Conservation (phyloP, 2,113 vertebrate species). For the Hemibagrus wyckioides region DNA sequence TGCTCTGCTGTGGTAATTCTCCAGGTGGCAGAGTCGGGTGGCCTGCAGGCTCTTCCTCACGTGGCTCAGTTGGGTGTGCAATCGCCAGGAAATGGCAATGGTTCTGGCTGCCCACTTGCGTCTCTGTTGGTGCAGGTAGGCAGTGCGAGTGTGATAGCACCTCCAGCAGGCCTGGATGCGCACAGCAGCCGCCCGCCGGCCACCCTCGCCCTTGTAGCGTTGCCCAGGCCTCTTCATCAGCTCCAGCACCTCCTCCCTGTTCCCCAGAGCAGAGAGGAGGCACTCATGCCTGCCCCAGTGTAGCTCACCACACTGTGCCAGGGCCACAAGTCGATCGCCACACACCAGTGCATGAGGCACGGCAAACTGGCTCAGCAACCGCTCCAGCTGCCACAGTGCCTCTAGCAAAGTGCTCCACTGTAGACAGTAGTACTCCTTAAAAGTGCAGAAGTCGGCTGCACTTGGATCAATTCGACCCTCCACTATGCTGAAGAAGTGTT, state of each 20-base stretch:
- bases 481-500: slow-evolving; percentile 61
- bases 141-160: slow-evolving; percentile 59
- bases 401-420: slow-evolving; percentile 68
- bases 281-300: slow-evolving; percentile 44
- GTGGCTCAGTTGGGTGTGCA: slow-evolving; percentile 62
- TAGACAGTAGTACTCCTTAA: slow-evolving; percentile 72
- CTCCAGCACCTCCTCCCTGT: slow-evolving; percentile 64
- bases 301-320: slow-evolving; percentile 62
- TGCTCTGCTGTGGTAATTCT: slow-evolving; percentile 81
- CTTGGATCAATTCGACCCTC: slow-evolving; percentile 67
- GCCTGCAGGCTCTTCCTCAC: slow-evolving; percentile 75
- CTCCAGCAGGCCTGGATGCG: slow-evolving; percentile 79
- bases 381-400: slow-evolving; percentile 67
- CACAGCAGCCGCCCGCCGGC: slow-evolving; percentile 65
- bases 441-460: slow-evolving; percentile 71
- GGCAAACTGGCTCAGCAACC: slow-evolving; percentile 74
- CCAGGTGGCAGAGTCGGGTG: slow-evolving; percentile 77
- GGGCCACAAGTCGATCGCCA: slow-evolving; percentile 63
- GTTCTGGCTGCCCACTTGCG: slow-evolving; percentile 80
- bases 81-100: slow-evolving; percentile 75
- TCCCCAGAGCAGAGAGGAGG: slow-evolving; percentile 75
- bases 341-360: slow-evolving; percentile 73
- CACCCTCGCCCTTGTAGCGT: slow-evolving; percentile 77
- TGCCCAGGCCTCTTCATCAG: slow-evolving; percentile 72
- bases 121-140: slow-evolving; percentile 61